These are phyloP conservation scores for Rachycentron canadum DNA, from an alignment of 2,797 vertebrate genomes.

Conservation along the genomic window DNA sequence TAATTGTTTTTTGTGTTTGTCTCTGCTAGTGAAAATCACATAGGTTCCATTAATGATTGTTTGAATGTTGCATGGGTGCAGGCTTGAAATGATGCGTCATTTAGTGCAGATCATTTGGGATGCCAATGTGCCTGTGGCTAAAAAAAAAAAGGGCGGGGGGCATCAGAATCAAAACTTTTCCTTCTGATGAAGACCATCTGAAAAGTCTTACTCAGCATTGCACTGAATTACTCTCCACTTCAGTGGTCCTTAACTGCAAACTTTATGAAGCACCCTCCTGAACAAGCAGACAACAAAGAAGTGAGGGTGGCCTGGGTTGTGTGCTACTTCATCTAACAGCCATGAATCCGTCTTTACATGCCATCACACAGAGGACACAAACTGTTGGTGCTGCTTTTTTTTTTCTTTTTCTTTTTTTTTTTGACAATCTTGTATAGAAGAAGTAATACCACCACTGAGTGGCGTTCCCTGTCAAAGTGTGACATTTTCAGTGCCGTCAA, in stretches of 20 bases:
- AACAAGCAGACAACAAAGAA: slow-evolving; percentile 45
- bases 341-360: slow-evolving; percentile 62
- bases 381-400: slow-evolving; percentile 91
- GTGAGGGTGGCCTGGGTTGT: slow-evolving; percentile 38
- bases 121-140: slow-evolving; percentile 79
- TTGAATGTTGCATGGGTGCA: slow-evolving; percentile 65
- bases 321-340: slow-evolving; percentile 48
- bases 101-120: slow-evolving; percentile 71
- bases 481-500: slow-evolving; percentile 73
- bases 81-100: slow-evolving; percentile 66
- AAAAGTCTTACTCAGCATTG: slow-evolving; percentile 80
- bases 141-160: slow-evolving; percentile 35
- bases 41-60: slow-evolving; percentile 66
- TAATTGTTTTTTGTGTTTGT: slow-evolving; percentile 73
- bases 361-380: slow-evolving; percentile 68
- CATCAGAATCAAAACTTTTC: slow-evolving; percentile 63
- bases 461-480: slow-evolving; percentile 70
- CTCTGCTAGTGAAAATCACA: slow-evolving; percentile 63
- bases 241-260: slow-evolving; percentile 82
- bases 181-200: slow-evolving; percentile 67
- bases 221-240: slow-evolving; percentile 79
- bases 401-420: slow-evolving; percentile 51
- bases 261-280: slow-evolving; percentile 85
- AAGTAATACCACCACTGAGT: slow-evolving; percentile 74
- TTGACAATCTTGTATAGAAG: slow-evolving; percentile 97